Evolutionary conservation across 92 coral and sea anemone species (phyloP).

Genomic region (Scolanthus callimorphus): DNA sequence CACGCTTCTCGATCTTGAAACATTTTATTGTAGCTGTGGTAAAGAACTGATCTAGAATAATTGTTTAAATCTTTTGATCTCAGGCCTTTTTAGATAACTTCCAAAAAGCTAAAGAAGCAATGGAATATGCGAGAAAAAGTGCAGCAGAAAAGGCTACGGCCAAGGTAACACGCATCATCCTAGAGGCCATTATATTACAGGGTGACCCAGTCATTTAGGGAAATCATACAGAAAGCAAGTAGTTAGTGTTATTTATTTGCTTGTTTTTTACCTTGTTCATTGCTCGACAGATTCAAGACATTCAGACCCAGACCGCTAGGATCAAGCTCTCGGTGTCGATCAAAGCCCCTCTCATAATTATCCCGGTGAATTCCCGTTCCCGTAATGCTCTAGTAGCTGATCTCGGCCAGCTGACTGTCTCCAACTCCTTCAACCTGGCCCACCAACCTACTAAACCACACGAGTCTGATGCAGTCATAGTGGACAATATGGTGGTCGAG

Average conservation of each 20-base stretch:
- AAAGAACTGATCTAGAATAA: too few species aligned
- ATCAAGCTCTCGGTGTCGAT: constrained; percentile 80
- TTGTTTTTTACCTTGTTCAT: too few species aligned
- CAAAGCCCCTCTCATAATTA: constrained; percentile 84
- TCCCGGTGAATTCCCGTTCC: constrained; percentile 85
- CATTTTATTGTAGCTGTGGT: too few species aligned
- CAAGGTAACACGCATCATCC: constrained; percentile 71
- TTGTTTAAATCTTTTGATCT: too few species aligned
- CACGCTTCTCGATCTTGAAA: too few species aligned
- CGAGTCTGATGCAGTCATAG: constrained; percentile 80
- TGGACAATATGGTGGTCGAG: constrained; percentile 85
- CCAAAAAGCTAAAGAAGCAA: constrained; percentile 91
- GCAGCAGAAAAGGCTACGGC: constrained; percentile 84
- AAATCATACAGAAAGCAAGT: too few species aligned
- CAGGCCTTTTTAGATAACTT: constrained; percentile 93
- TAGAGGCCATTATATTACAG: too few species aligned
- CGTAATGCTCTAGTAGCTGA: constrained; percentile 79
- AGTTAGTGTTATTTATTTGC: too few species aligned
- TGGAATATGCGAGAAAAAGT: constrained; percentile 84
- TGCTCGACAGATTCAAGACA: constrained; percentile 76
- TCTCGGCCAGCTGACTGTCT: constrained; percentile 76
- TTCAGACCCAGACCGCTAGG: constrained; percentile 77
- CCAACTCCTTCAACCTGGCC: constrained; percentile 71
- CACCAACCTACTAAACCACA: constrained; percentile 48
- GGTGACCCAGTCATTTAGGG: too few species aligned